phyloP scores from a whole-genome alignment of 2,797 vertebrate genomes.

The Anableps anableps region DNA sequence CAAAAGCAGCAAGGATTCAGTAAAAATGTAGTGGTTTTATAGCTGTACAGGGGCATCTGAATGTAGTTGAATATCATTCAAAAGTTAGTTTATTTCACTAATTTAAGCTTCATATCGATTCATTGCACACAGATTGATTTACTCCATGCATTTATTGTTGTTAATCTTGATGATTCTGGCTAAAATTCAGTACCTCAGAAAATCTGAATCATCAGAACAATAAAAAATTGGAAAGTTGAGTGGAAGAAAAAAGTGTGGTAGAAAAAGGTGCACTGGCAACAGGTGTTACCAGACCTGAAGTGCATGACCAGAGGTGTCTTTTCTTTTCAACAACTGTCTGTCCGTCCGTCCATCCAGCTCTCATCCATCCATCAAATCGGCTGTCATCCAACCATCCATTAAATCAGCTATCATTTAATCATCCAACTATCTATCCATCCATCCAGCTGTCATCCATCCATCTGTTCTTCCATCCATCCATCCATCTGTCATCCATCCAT shows the following conservation, averaged over 20 bases:
- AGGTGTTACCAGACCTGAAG: not conserved
- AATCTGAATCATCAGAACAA: not conserved
- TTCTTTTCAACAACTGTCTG: not conserved
- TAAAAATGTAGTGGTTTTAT: not conserved
- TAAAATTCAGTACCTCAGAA: not conserved
- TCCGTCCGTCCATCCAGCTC: too few species aligned
- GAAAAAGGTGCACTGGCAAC: too few species aligned
- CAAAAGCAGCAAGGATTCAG: not conserved
- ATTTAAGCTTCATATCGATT: not conserved
- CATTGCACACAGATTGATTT: not conserved
- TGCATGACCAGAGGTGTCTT: not conserved
- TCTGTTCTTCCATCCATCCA: too few species aligned
- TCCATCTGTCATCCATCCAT: too few species aligned
- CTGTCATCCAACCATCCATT: too few species aligned
- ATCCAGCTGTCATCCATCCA: too few species aligned
- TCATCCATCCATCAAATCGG: not conserved
- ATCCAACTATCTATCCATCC: too few species aligned
- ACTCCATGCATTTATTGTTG: not conserved
- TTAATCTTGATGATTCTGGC: not conserved
- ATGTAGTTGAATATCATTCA: not conserved
- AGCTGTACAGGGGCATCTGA: not conserved
- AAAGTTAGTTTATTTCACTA: not conserved
- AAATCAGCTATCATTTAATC: too few species aligned
- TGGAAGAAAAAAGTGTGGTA: not conserved
- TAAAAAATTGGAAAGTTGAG: not conserved